Conservation (phyloP, 2,888 invertebrate genomes). For the Patella ulyssiponensis region DNA sequence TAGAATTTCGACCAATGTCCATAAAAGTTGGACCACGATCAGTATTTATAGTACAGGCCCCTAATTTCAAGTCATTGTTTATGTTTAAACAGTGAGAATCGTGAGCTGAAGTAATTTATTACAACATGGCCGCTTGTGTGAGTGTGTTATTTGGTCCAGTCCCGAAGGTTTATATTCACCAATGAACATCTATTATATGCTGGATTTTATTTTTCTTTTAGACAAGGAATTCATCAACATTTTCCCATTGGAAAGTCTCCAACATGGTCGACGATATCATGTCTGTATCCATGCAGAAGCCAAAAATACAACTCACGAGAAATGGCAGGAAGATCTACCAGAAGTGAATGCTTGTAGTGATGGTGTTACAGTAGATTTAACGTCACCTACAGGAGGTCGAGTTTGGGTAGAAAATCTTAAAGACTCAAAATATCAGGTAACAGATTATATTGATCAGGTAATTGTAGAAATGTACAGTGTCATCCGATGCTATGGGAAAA, state of each 20-base stretch:
- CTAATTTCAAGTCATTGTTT: too few species aligned
- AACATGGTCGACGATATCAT: slow-evolving; percentile 41
- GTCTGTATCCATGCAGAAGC: slow-evolving; percentile 43
- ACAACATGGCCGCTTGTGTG: too few species aligned
- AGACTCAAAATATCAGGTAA: slow-evolving; percentile 17
- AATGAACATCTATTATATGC: too few species aligned
- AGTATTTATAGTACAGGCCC: too few species aligned
- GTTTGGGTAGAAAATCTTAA: slow-evolving; percentile 40
- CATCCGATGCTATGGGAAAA: too few species aligned
- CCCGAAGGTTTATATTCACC: too few species aligned
- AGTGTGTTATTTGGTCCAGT: too few species aligned
- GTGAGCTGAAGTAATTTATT: too few species aligned
- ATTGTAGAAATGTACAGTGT: too few species aligned
- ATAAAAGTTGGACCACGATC: too few species aligned
- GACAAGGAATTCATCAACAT: background rate
- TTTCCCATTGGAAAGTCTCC: background rate
- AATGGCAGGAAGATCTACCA: slow-evolving; percentile 42
- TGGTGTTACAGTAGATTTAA: slow-evolving; percentile 51
- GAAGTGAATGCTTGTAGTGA: slow-evolving; percentile 48
- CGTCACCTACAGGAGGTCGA: slow-evolving; percentile 38
- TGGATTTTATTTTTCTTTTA: background rate
- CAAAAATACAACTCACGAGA: slow-evolving; percentile 38
- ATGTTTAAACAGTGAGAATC: too few species aligned
- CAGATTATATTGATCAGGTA: background rate
- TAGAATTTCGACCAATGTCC: too few species aligned